Base-by-base conservation (phyloP, 1,140 invertebrate species). In the Heliconius melpomene region DNA sequence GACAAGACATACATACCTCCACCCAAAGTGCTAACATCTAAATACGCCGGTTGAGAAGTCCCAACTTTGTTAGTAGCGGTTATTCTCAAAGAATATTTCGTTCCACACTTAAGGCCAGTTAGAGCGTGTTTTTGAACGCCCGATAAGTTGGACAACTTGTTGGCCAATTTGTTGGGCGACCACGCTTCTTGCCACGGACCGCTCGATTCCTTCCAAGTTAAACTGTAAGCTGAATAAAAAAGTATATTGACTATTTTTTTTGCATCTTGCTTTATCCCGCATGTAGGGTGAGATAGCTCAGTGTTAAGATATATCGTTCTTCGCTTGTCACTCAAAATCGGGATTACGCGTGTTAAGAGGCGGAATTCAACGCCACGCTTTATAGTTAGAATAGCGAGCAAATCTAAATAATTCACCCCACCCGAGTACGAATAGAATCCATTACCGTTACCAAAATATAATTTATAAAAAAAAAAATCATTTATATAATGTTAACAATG, bases 1-100 rank as follows among this genome's bases (percentile, higher is more conserved):
- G 76, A 57, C 7, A 50, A 81, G 16, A 32, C 16, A 23, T 29
- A 81, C 85, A 84, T 81, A 94, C 93, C 86, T 89, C 93, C 93
- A 23, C 92, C 93, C 54, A 94, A 85, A 36, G 93, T 94, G 77
- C 88, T 94, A 54, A 94, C 90, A 74, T 94, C 93, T 83, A 94
- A 79, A 83, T 94, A 92, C 0, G 93, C 91, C 7, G 93, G 93
- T 70, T 93, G 91, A 1, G 93, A 94, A 3, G 93, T 94, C 40
- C 97, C 97, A 13, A 97, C 96, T 90, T 96, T 95, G 92, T 97
- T 97, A 77, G 96, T 96, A 1, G 97, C 97, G 2, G 96, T 96
- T 85, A 98, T 95, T 87, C 97, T 96, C 72, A 98, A 94, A 77
- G 96, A 95, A 84, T 97, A 97, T 74, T 96, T 95, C 60, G 96